Conservation (phyloP, 2,888 invertebrate species). For the Netelia fuscicornis region DNA sequence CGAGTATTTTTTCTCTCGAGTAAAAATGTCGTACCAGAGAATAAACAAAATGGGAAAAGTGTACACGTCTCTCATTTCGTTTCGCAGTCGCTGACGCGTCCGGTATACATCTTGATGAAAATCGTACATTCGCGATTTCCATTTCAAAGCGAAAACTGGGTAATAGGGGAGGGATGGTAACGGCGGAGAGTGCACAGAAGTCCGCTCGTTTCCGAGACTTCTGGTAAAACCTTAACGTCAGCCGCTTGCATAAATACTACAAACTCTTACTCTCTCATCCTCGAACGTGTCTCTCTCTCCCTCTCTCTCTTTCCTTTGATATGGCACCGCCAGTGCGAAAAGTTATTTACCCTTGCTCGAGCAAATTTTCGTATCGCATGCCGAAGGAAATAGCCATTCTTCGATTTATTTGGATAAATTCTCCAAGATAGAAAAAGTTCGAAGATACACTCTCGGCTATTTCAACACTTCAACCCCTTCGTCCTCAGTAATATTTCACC, state of each 20-base stretch:
- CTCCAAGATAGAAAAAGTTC: not conserved
- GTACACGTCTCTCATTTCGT: not conserved
- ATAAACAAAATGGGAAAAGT: not conserved
- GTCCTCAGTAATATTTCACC: not conserved
- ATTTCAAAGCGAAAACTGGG: slow-evolving; percentile 50
- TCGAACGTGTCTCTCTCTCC: not conserved
- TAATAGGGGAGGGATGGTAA: slow-evolving; percentile 29
- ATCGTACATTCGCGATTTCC: slow-evolving; percentile 48
- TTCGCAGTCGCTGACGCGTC: no score
- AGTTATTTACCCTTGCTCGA: not conserved
- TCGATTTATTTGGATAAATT: not conserved
- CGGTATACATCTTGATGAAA: slow-evolving; percentile 7
- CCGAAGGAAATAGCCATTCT: no score
- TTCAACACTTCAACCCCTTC: not conserved
- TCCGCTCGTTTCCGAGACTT: slow-evolving; percentile 52
- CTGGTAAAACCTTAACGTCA: slow-evolving; percentile 51
- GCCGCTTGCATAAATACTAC: slow-evolving; percentile 60
- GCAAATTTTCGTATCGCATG: no score
- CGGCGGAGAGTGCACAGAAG: slow-evolving; percentile 1
- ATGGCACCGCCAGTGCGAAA: not conserved
- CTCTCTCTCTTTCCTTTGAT: not conserved
- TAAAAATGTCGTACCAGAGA: not conserved
- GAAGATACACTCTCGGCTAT: not conserved
- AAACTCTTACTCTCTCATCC: slow-evolving; percentile 3
- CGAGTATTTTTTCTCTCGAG: not conserved